Evolutionary conservation across 2,797 vertebrate genomes (phyloP).

Genomic region (Okamejei kenojei): DNA sequence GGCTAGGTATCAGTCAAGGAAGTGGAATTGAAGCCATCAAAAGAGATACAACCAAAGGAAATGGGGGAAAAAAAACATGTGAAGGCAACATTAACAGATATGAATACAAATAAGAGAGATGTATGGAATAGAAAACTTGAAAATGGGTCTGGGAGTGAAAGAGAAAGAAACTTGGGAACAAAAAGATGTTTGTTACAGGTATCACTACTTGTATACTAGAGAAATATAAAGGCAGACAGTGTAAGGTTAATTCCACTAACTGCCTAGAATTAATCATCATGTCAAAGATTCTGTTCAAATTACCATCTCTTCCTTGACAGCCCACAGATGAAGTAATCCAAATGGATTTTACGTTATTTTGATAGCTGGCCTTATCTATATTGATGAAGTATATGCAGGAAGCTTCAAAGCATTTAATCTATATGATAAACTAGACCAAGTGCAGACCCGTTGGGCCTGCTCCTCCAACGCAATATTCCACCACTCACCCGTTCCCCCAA

Average conservation of each 20-base stretch:
- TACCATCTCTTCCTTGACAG: not conserved
- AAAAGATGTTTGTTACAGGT: not conserved
- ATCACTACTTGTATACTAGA: not conserved
- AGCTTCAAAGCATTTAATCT: not conserved
- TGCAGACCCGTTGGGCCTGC: too few relatives aligned
- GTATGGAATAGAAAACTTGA: not conserved
- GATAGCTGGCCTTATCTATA: not conserved
- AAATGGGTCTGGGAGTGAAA: not conserved
- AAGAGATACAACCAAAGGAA: not conserved
- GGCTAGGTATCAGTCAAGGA: too few relatives aligned
- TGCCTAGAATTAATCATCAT: not conserved
- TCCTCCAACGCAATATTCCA: too few relatives aligned
- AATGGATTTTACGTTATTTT: not conserved
- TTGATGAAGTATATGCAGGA: not conserved
- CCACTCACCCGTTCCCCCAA: too few relatives aligned
- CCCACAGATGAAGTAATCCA: not conserved
- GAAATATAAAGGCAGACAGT: not conserved
- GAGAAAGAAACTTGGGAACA: not conserved
- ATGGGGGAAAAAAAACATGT: not conserved
- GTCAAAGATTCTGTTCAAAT: not conserved
- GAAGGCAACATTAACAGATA: not conserved
- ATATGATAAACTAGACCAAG: not conserved
- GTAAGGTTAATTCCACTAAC: not conserved
- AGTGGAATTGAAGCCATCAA: too few relatives aligned
- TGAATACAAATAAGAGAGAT: not conserved